Evolutionary conservation across 1,140 invertebrate genomes (phyloP).

Genomic region (Wiebesia pumilae): DNA sequence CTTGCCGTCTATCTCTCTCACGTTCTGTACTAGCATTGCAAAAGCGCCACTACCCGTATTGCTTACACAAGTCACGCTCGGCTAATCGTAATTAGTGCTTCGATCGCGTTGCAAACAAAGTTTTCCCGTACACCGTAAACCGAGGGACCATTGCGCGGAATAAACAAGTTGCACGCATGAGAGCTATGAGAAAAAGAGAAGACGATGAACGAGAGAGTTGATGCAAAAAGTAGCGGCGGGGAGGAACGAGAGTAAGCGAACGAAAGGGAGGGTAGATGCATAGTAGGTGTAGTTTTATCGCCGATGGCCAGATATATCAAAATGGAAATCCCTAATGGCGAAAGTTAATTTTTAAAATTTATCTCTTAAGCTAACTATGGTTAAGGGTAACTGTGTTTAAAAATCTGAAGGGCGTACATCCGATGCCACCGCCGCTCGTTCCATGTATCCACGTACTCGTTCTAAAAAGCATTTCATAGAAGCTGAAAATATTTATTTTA

Average conservation of each 20-base stretch:
- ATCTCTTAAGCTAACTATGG: no score
- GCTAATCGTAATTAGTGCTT: slow-evolving; percentile 51
- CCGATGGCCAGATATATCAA: not conserved
- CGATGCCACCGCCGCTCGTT: no score
- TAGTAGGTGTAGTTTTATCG: not conserved
- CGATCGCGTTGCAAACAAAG: slow-evolving; percentile 49
- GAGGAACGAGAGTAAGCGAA: not conserved
- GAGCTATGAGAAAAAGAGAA: not conserved
- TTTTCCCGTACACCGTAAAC: slow-evolving; percentile 19
- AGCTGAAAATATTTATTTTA: no score
- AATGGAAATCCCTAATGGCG: not conserved
- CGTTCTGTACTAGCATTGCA: not conserved
- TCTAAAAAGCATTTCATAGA: no score
- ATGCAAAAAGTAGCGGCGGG: not conserved
- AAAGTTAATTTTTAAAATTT: no score
- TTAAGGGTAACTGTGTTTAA: no score
- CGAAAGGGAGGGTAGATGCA: not conserved
- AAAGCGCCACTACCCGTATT: not conserved
- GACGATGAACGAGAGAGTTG: not conserved
- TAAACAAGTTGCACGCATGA: slow-evolving; percentile 30
- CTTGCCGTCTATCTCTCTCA: not conserved
- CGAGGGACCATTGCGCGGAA: slow-evolving; percentile 15
- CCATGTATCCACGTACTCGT: no score
- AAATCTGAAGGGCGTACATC: no score
- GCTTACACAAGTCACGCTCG: slow-evolving; percentile 49